Evolutionary conservation across 2,888 invertebrate species (phyloP), one percentile per base, ranked within the genome.

Genomic region (Erannis defoliaria): DNA sequence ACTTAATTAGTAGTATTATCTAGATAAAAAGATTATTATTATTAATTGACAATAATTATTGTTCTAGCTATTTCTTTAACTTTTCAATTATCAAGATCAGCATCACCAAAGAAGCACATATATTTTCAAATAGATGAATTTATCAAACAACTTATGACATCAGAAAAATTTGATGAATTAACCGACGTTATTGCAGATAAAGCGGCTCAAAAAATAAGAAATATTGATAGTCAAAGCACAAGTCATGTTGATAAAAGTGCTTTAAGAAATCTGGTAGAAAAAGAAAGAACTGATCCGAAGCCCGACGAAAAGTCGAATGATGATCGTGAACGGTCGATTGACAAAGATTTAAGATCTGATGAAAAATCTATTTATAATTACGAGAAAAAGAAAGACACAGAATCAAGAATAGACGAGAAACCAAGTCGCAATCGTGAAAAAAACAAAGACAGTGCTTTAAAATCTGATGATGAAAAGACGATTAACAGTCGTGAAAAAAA

Each of bases 161-260:
- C 83, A 0, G 62, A 76, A 4, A 79, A 74, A 50, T 78, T 84
- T 46, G 73, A 79, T n/a, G 62, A 76, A 50, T 49, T 84, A 0
- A 76, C 75, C 0, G 78, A 81, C 10, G 72, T 73, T 50, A 78
- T 84, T 35, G 83, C 82, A 8, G 74, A 80, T 0, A 81, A 73
- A 67, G 79, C 84, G 2, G 78, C 73, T 4, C 65, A 71, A 40
- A 80, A 76, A 67, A 72, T 84, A 0, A 66, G 64, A 37, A 55
- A 70, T 4, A 56, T 73, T 5, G 70, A 19, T 43, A 66, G 26
- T 33, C 14, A 16, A 16, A 26, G 4, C 10, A 50, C 16, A 5
- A 29, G n/a, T 23, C n/a, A 35, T 49, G 37, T 8, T 45, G 63
- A 48, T 50, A 37, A 18, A 0, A 56, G 10, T 6, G 8, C 9